A percentile compares a stretch with the other conserved stretches of the same genome.
These are phyloP conservation scores for Zygogramma bicolorata DNA, from an alignment of 2,888 invertebrate genomes.

Conservation along the genomic window DNA sequence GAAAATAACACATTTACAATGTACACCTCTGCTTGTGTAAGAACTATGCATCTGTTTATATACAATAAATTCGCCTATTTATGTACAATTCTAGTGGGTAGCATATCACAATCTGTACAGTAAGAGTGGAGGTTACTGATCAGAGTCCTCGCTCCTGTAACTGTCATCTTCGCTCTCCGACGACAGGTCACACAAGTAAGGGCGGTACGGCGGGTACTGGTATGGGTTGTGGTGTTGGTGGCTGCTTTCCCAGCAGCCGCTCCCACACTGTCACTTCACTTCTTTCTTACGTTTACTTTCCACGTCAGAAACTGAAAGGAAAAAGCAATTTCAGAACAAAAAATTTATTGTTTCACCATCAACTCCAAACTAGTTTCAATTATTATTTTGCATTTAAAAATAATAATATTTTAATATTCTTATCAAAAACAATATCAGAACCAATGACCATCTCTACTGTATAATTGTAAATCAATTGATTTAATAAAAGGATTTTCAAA, in stretches of 20 bases:
- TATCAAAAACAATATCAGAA: too few species aligned
- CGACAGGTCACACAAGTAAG: constrained; percentile 45
- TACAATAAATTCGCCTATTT: constrained; percentile 63
- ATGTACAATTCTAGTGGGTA: constrained; percentile 57
- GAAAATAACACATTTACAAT: constrained; percentile 62
- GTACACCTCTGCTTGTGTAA: constrained; percentile 54
- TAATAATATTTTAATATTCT: too few species aligned
- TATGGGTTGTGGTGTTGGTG: constrained; percentile 51
- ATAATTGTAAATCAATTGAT: too few species aligned
- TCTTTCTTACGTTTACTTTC: constrained; percentile 67
- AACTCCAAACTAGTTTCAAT: too few species aligned
- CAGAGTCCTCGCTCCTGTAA: constrained; percentile 43
- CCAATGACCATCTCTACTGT: too few species aligned
- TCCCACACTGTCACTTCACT: constrained; percentile 67
- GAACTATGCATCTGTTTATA: constrained; percentile 52
- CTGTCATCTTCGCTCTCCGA: constrained; percentile 46
- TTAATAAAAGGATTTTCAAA: too few species aligned
- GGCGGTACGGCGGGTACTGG: constrained; percentile 44
- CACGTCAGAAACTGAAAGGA: constrained; percentile 62
- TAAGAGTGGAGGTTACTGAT: constrained; percentile 48
- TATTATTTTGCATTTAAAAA: too few species aligned
- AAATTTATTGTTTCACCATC: background rate
- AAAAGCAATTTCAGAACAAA: background rate
- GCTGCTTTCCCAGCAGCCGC: constrained; percentile 60
- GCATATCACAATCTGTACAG: constrained; percentile 65